Evolutionary conservation across 2,888 invertebrate genomes (phyloP).

Genomic region (Lasioglossum leucozonium): DNA sequence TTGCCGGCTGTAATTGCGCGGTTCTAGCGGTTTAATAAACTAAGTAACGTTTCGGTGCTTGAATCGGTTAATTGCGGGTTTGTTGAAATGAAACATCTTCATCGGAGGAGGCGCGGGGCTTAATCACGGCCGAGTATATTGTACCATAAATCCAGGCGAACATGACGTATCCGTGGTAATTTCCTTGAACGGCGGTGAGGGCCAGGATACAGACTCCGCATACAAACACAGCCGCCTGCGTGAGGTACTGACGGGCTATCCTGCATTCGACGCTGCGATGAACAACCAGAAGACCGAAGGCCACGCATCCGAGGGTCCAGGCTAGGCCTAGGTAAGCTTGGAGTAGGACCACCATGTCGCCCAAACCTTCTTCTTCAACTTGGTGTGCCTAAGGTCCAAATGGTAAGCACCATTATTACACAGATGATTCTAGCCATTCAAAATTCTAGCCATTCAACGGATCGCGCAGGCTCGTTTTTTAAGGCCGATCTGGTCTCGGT

Average conservation of each 20-base stretch:
- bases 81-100: background rate
- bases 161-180: constrained; percentile 91
- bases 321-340: constrained; percentile 93
- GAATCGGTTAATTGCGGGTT: background rate
- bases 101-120: background rate
- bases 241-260: constrained; percentile 93
- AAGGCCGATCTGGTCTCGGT: background rate
- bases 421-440: background rate
- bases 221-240: constrained; percentile 92
- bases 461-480: background rate
- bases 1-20: background rate
- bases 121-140: constrained; percentile 49
- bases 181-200: constrained; percentile 91
- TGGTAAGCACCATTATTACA: no score
- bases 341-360: constrained; percentile 88
- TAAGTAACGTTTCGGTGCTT: background rate
- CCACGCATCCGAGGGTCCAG: constrained; percentile 92
- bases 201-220: constrained; percentile 92
- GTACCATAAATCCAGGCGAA: constrained; percentile 93
- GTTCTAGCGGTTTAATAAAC: background rate
- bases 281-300: constrained; percentile 93
- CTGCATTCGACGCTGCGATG: constrained; percentile 93
- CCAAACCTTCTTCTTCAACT: constrained; percentile 90
- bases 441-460: background rate
- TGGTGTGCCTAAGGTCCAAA: constrained; percentile 87